These are phyloP conservation scores for Sciurus vulgaris DNA, from an alignment of 2,797 vertebrate species.

Conservation along the genomic window DNA sequence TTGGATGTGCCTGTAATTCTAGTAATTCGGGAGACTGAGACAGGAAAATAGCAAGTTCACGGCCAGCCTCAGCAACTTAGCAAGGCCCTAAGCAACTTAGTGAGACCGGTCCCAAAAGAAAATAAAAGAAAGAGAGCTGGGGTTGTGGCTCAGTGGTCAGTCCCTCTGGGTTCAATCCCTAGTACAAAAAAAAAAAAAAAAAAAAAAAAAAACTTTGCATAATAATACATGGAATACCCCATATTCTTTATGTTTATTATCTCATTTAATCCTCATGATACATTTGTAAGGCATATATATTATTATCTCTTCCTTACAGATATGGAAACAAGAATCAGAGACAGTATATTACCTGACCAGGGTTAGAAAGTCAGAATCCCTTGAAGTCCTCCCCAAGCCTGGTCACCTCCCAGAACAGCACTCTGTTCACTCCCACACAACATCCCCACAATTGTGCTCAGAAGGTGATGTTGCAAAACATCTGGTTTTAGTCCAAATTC, in stretches of 20 bases:
- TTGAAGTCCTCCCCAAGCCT: neutral
- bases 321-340: neutral
- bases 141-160: too few relatives aligned
- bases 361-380: neutral
- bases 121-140: too few relatives aligned
- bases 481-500: neutral
- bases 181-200: too few relatives aligned
- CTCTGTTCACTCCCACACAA: neutral
- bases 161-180: too few relatives aligned
- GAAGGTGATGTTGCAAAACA: conserved; percentile 1
- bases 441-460: conserved; percentile 42
- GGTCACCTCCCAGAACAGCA: neutral
- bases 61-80: too few relatives aligned
- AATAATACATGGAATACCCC: neutral
- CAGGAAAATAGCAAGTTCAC: too few relatives aligned
- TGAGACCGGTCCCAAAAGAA: too few relatives aligned
- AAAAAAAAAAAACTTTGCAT: neutral
- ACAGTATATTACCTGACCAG: neutral
- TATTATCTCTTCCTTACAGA: neutral
- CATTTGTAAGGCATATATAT: neutral
- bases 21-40: too few relatives aligned
- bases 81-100: too few relatives aligned
- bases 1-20: too few relatives aligned
- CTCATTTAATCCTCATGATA: neutral
- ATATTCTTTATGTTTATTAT: neutral